These are phyloP conservation scores for Microtus oregoni DNA, from an alignment of 2,113 vertebrate genomes.

Conservation along the genomic window DNA sequence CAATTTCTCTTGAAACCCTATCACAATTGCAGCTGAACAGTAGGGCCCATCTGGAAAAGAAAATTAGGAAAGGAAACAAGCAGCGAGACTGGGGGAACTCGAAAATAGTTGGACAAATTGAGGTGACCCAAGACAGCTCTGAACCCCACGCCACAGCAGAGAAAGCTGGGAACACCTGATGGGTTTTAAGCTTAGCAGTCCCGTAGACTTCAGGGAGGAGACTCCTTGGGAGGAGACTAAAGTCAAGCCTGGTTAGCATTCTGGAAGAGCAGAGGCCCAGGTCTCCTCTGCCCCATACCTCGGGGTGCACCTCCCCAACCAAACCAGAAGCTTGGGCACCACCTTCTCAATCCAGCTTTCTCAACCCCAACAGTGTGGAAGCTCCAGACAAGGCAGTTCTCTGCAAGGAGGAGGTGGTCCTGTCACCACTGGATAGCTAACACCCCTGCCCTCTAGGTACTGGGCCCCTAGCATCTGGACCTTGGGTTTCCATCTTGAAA, in stretches of 20 bases:
- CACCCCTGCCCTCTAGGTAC: background rate
- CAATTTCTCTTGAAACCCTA: background rate
- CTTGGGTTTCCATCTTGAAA: background rate
- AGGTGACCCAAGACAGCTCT: background rate
- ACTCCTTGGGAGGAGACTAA: background rate
- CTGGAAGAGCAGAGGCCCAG: background rate
- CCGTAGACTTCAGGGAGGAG: background rate
- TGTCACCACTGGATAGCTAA: background rate
- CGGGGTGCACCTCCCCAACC: background rate
- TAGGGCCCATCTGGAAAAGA: background rate
- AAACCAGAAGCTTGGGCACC: background rate
- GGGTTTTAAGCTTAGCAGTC: constrained; percentile 11
- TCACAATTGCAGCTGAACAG: background rate
- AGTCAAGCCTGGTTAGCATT: constrained; percentile 2
- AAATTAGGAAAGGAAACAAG: constrained; percentile 1
- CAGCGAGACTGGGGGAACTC: background rate
- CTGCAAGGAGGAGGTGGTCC: background rate
- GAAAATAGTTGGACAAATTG: constrained; percentile 5
- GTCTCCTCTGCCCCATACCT: background rate
- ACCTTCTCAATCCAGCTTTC: background rate
- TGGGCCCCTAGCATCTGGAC: background rate
- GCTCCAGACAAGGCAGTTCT: background rate
- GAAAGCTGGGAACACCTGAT: background rate
- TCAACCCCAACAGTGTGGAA: background rate
- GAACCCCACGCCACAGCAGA: background rate